Evolutionary conservation across 2,797 vertebrate genomes (phyloP), one percentile per base, ranked within the genome.

Genomic region (Fistularia commersonii): DNA sequence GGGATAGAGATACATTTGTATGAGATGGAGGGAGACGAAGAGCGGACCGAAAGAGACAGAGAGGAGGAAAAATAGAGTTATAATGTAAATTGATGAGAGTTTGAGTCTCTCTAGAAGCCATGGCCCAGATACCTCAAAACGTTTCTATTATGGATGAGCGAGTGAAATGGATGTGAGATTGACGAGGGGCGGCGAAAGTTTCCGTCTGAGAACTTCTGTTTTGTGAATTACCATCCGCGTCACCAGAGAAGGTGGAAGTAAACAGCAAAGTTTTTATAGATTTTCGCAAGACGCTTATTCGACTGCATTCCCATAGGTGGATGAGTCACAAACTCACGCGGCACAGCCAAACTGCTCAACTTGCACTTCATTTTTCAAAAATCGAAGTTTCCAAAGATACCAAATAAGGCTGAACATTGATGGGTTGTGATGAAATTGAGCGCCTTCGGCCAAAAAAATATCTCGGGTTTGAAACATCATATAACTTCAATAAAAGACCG

Each of bases 1-100:
- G 74, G 60, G 72, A 79, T 45, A 52, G 79, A 69, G 66, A 67
- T 52, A 72, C 77, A 76, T 81, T 79, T 79, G 74, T 64, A 62
- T 0, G 70, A 70, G 76, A 65, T 38, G 11, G 72, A 59, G 32
- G 54, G 55, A 75, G 74, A 76, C 51, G 36, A 57, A 61, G 69
- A 45, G 34, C 49, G 55, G 72, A 61, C 59, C 48, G 55, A 65
- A 44, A 43, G 58, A 65, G 72, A 64, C 57, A 39, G 51, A 35
- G 54, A 49, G 48, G 57, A 60, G 45, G 41, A 11, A 11, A 11
- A 69, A 59, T 65, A 47, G 66, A 32, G 66, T 60, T 54, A 48
- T 74, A 82, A 77, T 81, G 60, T 79, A 79, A 83, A 85, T 79
- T 80, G 67, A 86, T 82, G 82, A 79, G 77, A 45, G 72, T 63